Evolutionary conservation across 2,888 invertebrate genomes (phyloP), one percentile per base, ranked within the genome.

Genomic region (Hyposoter dolosus): DNA sequence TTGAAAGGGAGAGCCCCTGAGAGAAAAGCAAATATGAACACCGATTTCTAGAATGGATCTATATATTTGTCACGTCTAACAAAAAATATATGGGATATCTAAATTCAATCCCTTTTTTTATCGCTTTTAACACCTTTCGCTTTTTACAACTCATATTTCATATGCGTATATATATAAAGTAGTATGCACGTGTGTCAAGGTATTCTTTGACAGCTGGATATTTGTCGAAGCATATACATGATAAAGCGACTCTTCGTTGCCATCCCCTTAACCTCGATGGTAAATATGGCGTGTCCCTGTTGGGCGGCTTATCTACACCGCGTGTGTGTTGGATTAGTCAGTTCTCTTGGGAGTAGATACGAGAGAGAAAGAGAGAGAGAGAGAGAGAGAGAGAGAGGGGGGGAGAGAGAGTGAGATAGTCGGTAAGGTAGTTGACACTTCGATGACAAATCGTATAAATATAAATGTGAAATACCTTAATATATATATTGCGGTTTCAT

Each of bases 181-280:
- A 19, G 53, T 32, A 45, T 47, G 23, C 43, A 56, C 45, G 43
- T 53, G 53, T 47, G 32, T 45, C 19, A 12, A 71, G 17, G 15
- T 50, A 47, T 32, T 32, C n/a, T 78, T 53, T 71, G 66, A 72
- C 81, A 71, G 69, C n/a, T 66, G 76, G 2, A 32, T 77, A 81
- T 81, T 84, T 71, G 76, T 56, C 71, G 32, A 81, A 66, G 12
- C 65, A n/a, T 56, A 66, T 56, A 66, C 76, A 71, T 65, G 71
- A 71, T 84, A 80, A 76, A 77, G 76, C 68, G 65, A 76, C 68
- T 47, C 66, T 66, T 43, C 45, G n/a, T 15, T 32, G 17, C 63
- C 35, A n/a, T 28, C 35, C 47, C 63, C 23, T 17, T 60, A 53
- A 50, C 40, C 65, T 15, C 72, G n/a, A 65, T 45, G 50, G 63